Base-by-base conservation (phyloP, 2,888 invertebrate genomes). In the Antheraea assamensis region DNA sequence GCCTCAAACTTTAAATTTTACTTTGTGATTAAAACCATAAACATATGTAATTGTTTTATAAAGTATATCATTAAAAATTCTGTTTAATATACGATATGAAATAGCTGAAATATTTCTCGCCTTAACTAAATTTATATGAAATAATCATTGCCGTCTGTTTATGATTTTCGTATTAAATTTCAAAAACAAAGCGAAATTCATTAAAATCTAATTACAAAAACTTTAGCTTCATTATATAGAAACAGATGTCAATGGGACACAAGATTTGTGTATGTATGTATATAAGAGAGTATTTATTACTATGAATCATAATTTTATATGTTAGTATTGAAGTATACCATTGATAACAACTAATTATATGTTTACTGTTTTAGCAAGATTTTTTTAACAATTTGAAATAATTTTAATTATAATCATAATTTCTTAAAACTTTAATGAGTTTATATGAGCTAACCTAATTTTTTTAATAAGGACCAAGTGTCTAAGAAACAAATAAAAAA, bases 161-260 rank as follows among this genome's bases (percentile, higher is more conserved):
- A 27, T 27, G 49, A 47, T 64, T 73, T 55, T 35, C 58, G 8
- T 27, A 30, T 58, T 58, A 55, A 61, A 55, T 71, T 55, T 35
- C 71, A 58, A n/a, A 30, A 24, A 42, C 13, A 42, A 35, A 5
- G 42, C 13, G 8, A 42, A 13, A 71, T 71, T 71, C 19, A 71
- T 71, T 71, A 71, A 71, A 71, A 71, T 71, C 58, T 71, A 71
- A 71, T 35, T 35, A 4, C 47, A 24, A 58, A 17, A 55, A 13
- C 10, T 13, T 58, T 27, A 24, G 27, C 2, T 61, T 61, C 61
- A 8, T 61, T 24, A 61, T 27, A 27, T 61, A 13, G 3, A 3
- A 27, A 27, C 15, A 27, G 10, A 61, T 61, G 15, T 61, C 24
- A 13, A 10, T 24, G 61, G 24, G 0, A 61, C 1, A 27, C 27